Evolutionary conservation across 1,140 invertebrate genomes (phyloP), one percentile per base, ranked within the genome.

Genomic region (Triops longicaudatus): DNA sequence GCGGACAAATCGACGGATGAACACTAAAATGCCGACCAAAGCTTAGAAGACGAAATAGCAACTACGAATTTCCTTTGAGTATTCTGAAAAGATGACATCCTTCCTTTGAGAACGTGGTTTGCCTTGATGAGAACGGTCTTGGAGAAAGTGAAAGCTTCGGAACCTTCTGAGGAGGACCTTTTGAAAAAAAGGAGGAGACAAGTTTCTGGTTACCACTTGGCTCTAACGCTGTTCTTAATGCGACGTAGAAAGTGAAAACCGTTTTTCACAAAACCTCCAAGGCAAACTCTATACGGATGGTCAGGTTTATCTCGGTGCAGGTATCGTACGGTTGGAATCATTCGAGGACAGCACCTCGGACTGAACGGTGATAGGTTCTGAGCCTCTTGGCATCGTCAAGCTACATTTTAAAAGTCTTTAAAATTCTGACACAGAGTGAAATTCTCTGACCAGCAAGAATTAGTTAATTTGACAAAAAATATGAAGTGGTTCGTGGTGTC

Each of bases 81-180:
- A 14, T 14, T 63, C 17, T 22, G 22, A 63, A 63, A 63, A 17
- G 50, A 63, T 63, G n/a, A 17, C 17, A 63, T 22, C 14, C 22
- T 22, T 22, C 50, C n/a, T n/a, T n/a, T 17, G 14, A 17, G 50
- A 22, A 63, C 50, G 50, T 63, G 50, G 50, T 63, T 63, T 17
- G 50, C 50, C 50, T 63, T 22, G 50, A 22, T 63, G 14, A n/a
- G 14, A 63, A 63, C 22, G 50, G 50, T 63, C 31, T 37, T 63
- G 50, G 50, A 63, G 50, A 63, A 63, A 63, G 50, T 63, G 50
- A 63, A 63, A 63, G 50, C 50, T 63, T 63, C 17, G n/a, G 50
- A 5, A 10, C 22, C 22, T 7, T 63, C 22, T 63, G 4, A 1
- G 14, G n/a, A 63, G 3, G 14, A 63, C 17, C 17, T 22, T 63